A percentile compares a stretch with the other conserved stretches of the same genome.
Evolutionary conservation across 2,888 invertebrate genomes (phyloP).

Genomic region (Eilema griseolum): DNA sequence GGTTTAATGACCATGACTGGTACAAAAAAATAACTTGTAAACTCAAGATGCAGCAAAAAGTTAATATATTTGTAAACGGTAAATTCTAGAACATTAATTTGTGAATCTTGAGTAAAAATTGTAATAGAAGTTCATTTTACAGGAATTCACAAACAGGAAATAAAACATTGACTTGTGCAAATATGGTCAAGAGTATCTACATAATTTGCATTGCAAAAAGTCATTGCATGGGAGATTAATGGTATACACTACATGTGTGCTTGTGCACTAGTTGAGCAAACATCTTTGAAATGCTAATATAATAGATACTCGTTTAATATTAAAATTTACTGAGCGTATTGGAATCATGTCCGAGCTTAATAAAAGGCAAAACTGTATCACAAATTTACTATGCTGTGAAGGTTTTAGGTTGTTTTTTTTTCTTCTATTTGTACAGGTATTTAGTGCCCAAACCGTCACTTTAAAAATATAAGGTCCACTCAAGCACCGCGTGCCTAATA

Average conservation of each 20-base stretch:
- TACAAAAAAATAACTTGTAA: conserved; percentile 23
- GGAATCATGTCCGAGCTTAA: conserved; percentile 27
- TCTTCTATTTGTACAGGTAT: too few relatives aligned
- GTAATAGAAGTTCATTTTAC: conserved; percentile 9
- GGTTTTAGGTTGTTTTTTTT: background rate
- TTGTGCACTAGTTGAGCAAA: background rate
- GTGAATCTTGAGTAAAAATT: conserved; percentile 47
- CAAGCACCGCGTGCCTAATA: too few relatives aligned
- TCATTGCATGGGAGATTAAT: conserved; percentile 15
- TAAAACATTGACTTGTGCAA: background rate
- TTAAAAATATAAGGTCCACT: too few relatives aligned
- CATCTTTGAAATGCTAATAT: conserved; percentile 26
- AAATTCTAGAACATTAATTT: conserved; percentile 11
- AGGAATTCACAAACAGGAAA: background rate
- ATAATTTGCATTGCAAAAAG: conserved; percentile 13
- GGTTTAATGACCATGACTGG: conserved; percentile 32
- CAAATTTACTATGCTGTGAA: conserved; percentile 26
- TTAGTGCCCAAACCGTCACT: too few relatives aligned
- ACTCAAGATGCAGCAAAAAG: conserved; percentile 46
- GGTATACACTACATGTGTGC: background rate
- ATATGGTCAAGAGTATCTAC: background rate
- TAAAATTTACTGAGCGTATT: conserved; percentile 34
- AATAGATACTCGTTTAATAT: conserved; percentile 35
- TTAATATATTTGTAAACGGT: conserved; percentile 7
- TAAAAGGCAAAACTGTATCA: too few relatives aligned